phyloP scores from a whole-genome alignment of 2,113 vertebrate genomes.

The Paedocypris sp. region DNA sequence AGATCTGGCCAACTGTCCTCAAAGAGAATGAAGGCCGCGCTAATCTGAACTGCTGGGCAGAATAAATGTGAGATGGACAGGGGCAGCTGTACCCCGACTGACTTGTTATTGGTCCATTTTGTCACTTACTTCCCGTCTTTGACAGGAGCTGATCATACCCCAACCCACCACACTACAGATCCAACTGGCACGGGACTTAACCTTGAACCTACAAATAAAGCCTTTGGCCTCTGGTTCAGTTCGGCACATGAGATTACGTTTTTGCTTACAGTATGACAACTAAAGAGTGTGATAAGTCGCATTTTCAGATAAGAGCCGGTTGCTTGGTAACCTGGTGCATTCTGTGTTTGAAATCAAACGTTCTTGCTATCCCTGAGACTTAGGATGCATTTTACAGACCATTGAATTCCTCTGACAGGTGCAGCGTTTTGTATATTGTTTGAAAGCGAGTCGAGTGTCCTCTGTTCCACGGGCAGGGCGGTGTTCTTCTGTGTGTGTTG shows the following conservation, averaged over 20 bases:
- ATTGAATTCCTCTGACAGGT: conserved; percentile 55
- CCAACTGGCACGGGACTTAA: background rate
- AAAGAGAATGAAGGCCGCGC: conserved; percentile 37
- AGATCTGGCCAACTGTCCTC: conserved; percentile 31
- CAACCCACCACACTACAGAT: background rate
- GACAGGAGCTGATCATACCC: background rate
- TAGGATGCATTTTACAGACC: conserved; percentile 44
- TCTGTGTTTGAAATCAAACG: too few relatives aligned
- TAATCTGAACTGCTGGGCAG: conserved; percentile 31
- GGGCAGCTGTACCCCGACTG: conserved; percentile 46
- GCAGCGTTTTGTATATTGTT: conserved; percentile 39
- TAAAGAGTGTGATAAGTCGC: too few relatives aligned
- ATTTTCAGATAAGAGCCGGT: too few relatives aligned
- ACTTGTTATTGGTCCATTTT: conserved; percentile 17
- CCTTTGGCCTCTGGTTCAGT: too few relatives aligned
- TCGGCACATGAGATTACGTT: too few relatives aligned
- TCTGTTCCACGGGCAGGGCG: conserved; percentile 19
- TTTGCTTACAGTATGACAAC: too few relatives aligned
- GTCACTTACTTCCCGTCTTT: background rate
- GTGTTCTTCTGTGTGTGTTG: background rate
- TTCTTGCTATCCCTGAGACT: too few relatives aligned
- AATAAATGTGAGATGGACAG: conserved; percentile 39
- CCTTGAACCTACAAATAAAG: too few relatives aligned
- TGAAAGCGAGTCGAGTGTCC: conserved; percentile 31
- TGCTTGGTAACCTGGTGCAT: too few relatives aligned